Base-by-base conservation (phyloP, 1,140 invertebrate genomes). In the Homalodisca vitripennis region DNA sequence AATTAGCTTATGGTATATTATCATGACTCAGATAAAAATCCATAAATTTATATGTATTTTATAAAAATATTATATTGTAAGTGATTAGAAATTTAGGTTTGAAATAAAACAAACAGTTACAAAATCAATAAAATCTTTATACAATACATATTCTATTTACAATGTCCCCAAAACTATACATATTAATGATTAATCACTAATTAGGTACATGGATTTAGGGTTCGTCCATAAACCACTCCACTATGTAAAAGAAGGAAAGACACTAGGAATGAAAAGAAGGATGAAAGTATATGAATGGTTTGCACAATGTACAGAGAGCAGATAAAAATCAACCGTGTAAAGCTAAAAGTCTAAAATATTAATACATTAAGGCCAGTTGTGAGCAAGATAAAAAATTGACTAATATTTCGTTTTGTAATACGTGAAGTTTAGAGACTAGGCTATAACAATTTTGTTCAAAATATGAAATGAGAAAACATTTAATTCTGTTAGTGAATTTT, bases 111-210 rank as follows among this genome's bases (percentile, higher is more conserved):
- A 29, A 41, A 41, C 2, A 27, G 26, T 2, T 60, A 60, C 55
- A 60, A 60, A 60, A 60, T 60, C 55, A 60, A 60, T 60, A 53
- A 41, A 51, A 26, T 60, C 55, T 60, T 60, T 60, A 60, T 60
- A 60, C 55, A 60, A 27, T 60, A 60, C 55, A 60, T 60, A 60
- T 24, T 60, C 55, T 60, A 60, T 60, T 60, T 60, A 60, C 55
- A 60, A 22, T 60, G 29, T 60, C 55, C 55, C 55, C 55, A 60
- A 27, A 60, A 60, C 55, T 60, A 60, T 60, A 60, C 55, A 60
- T n/a, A n/a, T 27, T 27, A 60, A 41, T 27, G 26, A 29, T 60
- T 60, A 60, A 60, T 60, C 55, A 60, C 55, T 60, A 60, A 60
- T 60, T 60, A 60, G 55, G 55, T 60, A 60, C 55, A 60, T 60